phyloP scores from a whole-genome alignment of 2,113 vertebrate species.

The Hemibagrus wyckioides region DNA sequence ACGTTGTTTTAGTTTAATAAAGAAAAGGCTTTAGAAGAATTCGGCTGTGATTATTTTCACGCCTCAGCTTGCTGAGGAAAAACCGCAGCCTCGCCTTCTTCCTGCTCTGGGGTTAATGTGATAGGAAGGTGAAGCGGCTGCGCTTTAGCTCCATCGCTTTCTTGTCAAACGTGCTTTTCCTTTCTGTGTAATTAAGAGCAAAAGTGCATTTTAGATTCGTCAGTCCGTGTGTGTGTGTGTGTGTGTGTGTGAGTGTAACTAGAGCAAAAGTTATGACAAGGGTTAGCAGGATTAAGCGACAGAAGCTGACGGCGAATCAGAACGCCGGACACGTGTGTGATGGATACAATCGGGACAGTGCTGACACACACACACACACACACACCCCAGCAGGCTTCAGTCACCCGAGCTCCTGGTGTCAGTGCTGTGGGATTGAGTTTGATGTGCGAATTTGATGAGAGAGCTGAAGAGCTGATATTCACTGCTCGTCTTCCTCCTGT shows the following conservation, averaged over 20 bases:
- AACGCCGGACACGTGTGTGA: neutral
- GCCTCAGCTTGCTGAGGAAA: neutral
- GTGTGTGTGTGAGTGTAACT: neutral
- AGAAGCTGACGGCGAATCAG: neutral
- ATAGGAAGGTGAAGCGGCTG: neutral
- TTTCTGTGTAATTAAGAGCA: neutral
- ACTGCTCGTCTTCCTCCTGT: neutral
- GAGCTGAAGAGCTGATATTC: slow-evolving; percentile 12
- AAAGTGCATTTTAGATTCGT: neutral
- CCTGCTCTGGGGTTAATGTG: neutral
- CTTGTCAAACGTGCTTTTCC: neutral
- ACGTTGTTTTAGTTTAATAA: neutral
- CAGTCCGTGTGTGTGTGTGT: neutral
- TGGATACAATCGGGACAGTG: slow-evolving; percentile 18
- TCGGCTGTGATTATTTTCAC: neutral
- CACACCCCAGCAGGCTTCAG: slow-evolving; percentile 5
- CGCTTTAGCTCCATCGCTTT: neutral
- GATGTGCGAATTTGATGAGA: slow-evolving; percentile 4
- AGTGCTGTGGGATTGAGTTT: slow-evolving; percentile 11
- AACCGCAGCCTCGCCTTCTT: neutral
- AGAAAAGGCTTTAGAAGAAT: neutral
- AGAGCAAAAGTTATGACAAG: slow-evolving; percentile 14
- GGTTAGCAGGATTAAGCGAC: neutral
- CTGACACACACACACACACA: neutral
- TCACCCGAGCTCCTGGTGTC: neutral